Percentiles rank a stretch among this genome's conserved stretches.
Conservation (phyloP, 2,113 vertebrate genomes). For the Thamnaconus septentrionalis region DNA sequence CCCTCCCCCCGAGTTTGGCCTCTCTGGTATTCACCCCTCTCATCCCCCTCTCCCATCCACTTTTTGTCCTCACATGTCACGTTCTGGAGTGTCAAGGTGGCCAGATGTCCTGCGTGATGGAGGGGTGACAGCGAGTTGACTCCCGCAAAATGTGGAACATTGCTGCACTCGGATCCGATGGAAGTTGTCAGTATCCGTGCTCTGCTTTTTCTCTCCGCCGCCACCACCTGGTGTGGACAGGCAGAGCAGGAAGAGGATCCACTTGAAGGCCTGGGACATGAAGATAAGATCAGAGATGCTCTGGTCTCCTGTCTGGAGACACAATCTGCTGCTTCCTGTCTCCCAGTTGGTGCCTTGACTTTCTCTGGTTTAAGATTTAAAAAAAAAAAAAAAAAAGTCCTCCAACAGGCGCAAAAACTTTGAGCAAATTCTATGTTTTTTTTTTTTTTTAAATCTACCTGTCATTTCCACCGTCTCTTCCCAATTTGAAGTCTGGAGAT, state of each 20-base stretch:
- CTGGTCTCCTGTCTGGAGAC: too few relatives aligned
- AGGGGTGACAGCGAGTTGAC: conserved; percentile 17
- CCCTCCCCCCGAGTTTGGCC: not conserved
- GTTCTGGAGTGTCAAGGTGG: conserved; percentile 5
- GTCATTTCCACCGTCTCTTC: too few relatives aligned
- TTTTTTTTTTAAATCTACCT: too few relatives aligned
- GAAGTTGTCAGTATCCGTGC: conserved; percentile 5
- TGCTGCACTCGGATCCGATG: conserved; percentile 15
- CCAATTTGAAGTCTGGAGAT: too few relatives aligned
- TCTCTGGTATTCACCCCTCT: conserved; percentile 41
- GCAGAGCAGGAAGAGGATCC: conserved; percentile 5
- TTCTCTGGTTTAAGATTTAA: too few relatives aligned
- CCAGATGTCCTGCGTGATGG: not conserved
- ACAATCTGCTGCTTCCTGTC: too few relatives aligned
- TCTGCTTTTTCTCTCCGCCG: conserved; percentile 5
- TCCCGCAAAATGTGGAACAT: conserved; percentile 18
- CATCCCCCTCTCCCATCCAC: not conserved
- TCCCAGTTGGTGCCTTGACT: too few relatives aligned
- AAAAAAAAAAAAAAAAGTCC: too few relatives aligned
- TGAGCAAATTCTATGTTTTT: too few relatives aligned
- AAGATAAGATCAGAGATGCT: conserved; percentile 1
- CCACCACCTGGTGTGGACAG: too few relatives aligned
- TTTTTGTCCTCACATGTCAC: not conserved
- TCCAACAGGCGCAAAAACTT: too few relatives aligned
- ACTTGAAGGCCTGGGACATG: conserved; percentile 1